Evolutionary conservation across 2,797 vertebrate genomes (phyloP).

Genomic region (Gobionotothen gibberifrons): DNA sequence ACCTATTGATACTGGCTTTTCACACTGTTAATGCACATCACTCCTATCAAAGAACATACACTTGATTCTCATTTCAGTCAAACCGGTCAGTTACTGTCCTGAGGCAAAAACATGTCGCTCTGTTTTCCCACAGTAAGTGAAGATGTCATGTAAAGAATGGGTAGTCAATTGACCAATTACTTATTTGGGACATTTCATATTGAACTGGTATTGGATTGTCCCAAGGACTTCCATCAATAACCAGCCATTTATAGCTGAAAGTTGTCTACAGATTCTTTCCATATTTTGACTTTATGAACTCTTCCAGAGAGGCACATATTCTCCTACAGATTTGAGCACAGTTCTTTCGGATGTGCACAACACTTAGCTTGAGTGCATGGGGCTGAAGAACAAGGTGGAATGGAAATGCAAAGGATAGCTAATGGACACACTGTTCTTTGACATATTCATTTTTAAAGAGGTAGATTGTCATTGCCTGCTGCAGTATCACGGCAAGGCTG

Average conservation of each 20-base stretch:
- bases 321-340: constrained; percentile 28
- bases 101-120: constrained; percentile 33
- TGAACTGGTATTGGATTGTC: not conserved
- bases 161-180: constrained; percentile 7
- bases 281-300: constrained; percentile 41
- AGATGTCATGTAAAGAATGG: not conserved
- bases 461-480: constrained; percentile 70
- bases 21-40: constrained; percentile 80
- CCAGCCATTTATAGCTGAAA: constrained; percentile 3
- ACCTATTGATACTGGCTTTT: constrained; percentile 82
- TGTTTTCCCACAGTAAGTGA: constrained; percentile 25
- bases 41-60: constrained; percentile 71
- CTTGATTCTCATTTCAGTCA: constrained; percentile 82
- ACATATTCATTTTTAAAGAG: constrained; percentile 86
- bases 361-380: constrained; percentile 76
- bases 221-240: not conserved
- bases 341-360: constrained; percentile 49
- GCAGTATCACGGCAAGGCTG: constrained; percentile 59
- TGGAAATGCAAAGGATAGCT: constrained; percentile 73
- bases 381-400: constrained; percentile 76
- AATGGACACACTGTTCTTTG: constrained; percentile 83
- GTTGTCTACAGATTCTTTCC: constrained; percentile 11
- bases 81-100: constrained; percentile 54
- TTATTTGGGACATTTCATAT: not conserved
- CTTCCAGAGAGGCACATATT: constrained; percentile 17